phyloP scores from a whole-genome alignment of 2,888 invertebrate species.

The Hipparchia semele region DNA sequence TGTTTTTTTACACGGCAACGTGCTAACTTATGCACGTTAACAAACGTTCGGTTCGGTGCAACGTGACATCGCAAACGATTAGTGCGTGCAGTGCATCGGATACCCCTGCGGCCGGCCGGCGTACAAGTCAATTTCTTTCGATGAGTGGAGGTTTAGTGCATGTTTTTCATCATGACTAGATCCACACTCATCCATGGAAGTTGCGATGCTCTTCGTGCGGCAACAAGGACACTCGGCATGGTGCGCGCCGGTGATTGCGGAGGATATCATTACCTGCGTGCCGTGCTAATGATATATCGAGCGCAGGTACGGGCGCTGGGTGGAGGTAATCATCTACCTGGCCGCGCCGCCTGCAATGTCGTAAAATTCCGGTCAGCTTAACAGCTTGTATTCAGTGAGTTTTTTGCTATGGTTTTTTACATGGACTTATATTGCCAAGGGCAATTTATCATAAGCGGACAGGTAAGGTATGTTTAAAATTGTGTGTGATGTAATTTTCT shows the following conservation, averaged over 20 bases:
- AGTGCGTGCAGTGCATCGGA: slow-evolving; percentile 77
- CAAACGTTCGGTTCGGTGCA: slow-evolving; percentile 67
- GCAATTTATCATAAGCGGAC: slow-evolving; percentile 29
- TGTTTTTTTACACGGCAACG: slow-evolving; percentile 69
- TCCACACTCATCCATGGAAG: slow-evolving; percentile 91
- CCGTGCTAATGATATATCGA: slow-evolving; percentile 74
- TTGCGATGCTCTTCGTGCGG: slow-evolving; percentile 76
- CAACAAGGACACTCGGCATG: slow-evolving; percentile 53
- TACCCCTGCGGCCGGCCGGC: slow-evolving; percentile 45
- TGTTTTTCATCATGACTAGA: slow-evolving; percentile 89
- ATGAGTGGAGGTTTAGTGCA: slow-evolving; percentile 90
- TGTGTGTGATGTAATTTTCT: slow-evolving; percentile 24
- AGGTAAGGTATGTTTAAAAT: slow-evolving; percentile 31
- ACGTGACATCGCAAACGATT: slow-evolving; percentile 74
- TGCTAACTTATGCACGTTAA: slow-evolving; percentile 56
- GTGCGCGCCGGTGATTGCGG: slow-evolving; percentile 60
- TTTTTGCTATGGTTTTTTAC: slow-evolving; percentile 52
- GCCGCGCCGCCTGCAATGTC: slow-evolving; percentile 64
- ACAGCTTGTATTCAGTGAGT: slow-evolving; percentile 67
- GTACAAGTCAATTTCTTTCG: slow-evolving; percentile 84
- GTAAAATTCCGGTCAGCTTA: slow-evolving; percentile 65
- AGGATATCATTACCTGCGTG: slow-evolving; percentile 67
- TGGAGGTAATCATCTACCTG: slow-evolving; percentile 67
- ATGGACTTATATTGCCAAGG: slow-evolving; percentile 31
- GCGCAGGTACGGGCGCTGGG: slow-evolving; percentile 66